Base-by-base conservation (phyloP, 2,797 vertebrate species). In the Gymnocypris eckloni region DNA sequence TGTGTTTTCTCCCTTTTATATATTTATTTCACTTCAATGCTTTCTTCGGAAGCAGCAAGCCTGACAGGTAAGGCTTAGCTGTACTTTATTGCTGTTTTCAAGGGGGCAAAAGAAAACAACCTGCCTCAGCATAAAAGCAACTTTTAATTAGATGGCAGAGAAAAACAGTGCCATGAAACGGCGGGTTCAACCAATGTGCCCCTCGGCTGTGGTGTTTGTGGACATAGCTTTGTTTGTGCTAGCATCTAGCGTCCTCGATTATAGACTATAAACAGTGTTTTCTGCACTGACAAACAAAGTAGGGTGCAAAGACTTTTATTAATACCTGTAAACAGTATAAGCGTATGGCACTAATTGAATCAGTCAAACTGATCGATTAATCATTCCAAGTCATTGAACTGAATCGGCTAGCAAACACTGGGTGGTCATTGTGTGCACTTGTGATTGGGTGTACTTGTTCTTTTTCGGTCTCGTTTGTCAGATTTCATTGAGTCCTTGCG, bases 11-110 rank as follows among this genome's bases (percentile, higher is more conserved):
- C 91, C 91, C 92, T 90, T 92, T 93, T 94, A 91, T 93, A 94
- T 95, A 92, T 94, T 94, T 96, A 93, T 94, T 93, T 92, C 91
- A 92, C 91, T 91, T 52, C 90, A 89, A 93, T 94, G 94, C 95
- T 94, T 94, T 92, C 94, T 93, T 87, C 93, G 94, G 95, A 94
- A 96, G 95, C 97, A 99, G 98, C 96, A 99, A 99, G 92, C 98
- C 98, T 87, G 98, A 99, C 97, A 99, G 98, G 98, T 99, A 96
- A 97, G 97, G 91, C 90, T 91, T 91, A 92, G 90, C 90, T 28
- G 61, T 84, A 93, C 89, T 92, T 92, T 90, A 93, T 88, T 93
- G 92, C 89, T 89, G 93, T 92, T 87, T 90, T 85, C 56, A 78
- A 81, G 59, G 22, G 76, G 77, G 61, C n/a, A 13, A 50, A 85